phyloP scores from a whole-genome alignment of 1,140 invertebrate species.

The Bombus ignitus region DNA sequence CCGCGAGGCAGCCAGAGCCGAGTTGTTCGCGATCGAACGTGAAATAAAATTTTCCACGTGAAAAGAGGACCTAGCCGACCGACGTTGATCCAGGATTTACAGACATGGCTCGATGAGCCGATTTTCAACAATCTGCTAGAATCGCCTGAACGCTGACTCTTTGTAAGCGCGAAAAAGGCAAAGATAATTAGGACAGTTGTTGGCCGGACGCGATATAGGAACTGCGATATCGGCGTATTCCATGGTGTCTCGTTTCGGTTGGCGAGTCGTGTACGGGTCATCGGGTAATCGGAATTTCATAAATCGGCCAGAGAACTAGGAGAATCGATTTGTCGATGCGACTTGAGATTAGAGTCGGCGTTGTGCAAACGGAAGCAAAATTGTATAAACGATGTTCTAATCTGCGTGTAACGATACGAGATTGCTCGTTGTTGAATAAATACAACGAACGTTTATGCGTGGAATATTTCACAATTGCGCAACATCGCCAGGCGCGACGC shows the following conservation, averaged over 20 bases:
- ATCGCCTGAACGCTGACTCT: no score
- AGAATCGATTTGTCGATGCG: slow-evolving; percentile 66
- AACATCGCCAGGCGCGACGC: background rate
- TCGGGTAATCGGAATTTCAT: slow-evolving; percentile 63
- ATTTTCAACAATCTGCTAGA: slow-evolving; percentile 29
- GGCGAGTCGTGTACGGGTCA: no score
- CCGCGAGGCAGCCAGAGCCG: background rate
- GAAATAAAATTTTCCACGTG: slow-evolving; percentile 22
- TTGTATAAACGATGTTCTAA: slow-evolving; percentile 62
- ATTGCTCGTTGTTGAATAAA: slow-evolving; percentile 44
- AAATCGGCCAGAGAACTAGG: slow-evolving; percentile 66
- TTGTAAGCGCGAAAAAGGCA: slow-evolving; percentile 10
- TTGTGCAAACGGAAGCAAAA: slow-evolving; percentile 57
- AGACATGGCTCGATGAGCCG: background rate
- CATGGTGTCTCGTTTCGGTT: no score
- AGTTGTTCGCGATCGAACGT: slow-evolving; percentile 18
- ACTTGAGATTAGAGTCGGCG: slow-evolving; percentile 54
- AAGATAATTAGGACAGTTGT: slow-evolving; percentile 3
- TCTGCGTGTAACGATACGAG: slow-evolving; percentile 32
- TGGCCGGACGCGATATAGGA: no score
- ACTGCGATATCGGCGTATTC: no score
- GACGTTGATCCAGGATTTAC: slow-evolving; percentile 26
- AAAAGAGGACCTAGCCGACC: background rate
- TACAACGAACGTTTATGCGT: background rate
- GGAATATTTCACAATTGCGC: slow-evolving; percentile 11